A percentile compares a stretch with the other conserved stretches of the same genome.
Evolutionary conservation across 2,113 vertebrate genomes (phyloP).

Genomic region (cat (Felis catus)): F.catus_Fca126_mat1.0 CM031419.1:206280001-206280500

Average conservation of each 20-base stretch:
- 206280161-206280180: background rate
- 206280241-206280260: background rate
- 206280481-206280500: background rate
- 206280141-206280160: background rate
- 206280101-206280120: background rate
- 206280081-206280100: no score
- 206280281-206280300: background rate
- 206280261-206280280: background rate
- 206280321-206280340: background rate
- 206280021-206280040: no score
- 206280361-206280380: background rate
- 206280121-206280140: background rate
- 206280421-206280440: background rate
- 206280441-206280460: background rate
- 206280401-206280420: background rate
- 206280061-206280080: no score
- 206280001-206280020: no score
- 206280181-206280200: background rate
- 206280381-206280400: background rate
- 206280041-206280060: no score
- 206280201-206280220: background rate
- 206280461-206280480: slow-evolving; percentile 3
- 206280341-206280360: background rate
- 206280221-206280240: background rate
- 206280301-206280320: slow-evolving; percentile 28